Evolutionary conservation across 2,113 vertebrate genomes (phyloP).

Genomic region (Mandrillus leucophaeus): DNA sequence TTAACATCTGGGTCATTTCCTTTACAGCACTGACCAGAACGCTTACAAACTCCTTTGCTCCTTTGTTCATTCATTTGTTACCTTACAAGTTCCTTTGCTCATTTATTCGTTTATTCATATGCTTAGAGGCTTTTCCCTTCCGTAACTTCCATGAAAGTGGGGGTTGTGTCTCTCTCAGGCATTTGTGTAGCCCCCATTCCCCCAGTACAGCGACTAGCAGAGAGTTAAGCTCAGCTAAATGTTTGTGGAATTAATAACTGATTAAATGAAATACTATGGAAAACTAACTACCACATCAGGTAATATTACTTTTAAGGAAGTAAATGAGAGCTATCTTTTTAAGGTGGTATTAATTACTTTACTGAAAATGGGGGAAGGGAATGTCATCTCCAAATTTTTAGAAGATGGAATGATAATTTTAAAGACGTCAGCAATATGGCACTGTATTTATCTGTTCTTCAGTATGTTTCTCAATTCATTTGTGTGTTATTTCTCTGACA

Average conservation of each 20-base stretch:
- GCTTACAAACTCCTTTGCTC: background rate
- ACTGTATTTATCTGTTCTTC: background rate
- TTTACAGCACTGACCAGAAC: background rate
- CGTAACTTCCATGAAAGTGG: background rate
- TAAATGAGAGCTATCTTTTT: background rate
- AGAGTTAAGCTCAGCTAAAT: background rate
- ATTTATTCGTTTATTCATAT: background rate
- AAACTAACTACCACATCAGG: background rate
- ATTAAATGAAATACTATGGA: background rate
- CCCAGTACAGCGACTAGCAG: background rate
- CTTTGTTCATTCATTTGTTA: background rate
- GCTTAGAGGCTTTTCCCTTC: background rate
- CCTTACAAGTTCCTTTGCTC: background rate
- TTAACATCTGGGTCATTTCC: background rate
- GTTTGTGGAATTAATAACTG: background rate
- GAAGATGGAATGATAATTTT: background rate
- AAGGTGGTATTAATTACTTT: background rate
- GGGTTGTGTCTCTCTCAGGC: background rate
- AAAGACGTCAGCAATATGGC: background rate
- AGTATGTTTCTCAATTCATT: background rate
- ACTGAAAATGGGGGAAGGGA: background rate
- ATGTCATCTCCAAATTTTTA: background rate
- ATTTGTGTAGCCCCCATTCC: accelerated
- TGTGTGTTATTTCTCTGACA: background rate
- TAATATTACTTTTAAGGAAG: background rate